Conservation (phyloP, 2,113 vertebrate species). For the Colaptes auratus region DNA sequence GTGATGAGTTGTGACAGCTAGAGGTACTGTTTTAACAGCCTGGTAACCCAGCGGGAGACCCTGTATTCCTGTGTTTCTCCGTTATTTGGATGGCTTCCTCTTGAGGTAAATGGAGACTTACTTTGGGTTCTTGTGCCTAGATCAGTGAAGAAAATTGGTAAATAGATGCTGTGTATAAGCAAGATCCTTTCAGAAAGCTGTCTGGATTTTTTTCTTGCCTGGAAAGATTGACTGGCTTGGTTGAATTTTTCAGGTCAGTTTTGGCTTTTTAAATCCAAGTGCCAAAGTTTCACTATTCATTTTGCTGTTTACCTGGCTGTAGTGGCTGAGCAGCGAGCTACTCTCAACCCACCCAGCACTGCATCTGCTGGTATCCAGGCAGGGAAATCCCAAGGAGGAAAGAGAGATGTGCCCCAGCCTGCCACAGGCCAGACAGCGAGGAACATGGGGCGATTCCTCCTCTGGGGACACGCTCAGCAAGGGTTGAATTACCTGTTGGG, state of each 20-base stretch:
- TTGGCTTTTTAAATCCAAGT: not conserved
- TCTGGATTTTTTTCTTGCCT: not conserved
- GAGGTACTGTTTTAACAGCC: not conserved
- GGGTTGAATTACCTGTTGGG: not conserved
- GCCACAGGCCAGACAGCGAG: not conserved
- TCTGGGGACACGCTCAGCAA: not conserved
- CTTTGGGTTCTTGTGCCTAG: accelerated
- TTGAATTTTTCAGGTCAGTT: not conserved
- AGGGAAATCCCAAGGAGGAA: not conserved
- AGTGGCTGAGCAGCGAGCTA: not conserved
- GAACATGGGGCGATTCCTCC: not conserved
- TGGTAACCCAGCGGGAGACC: not conserved
- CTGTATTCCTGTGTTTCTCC: not conserved
- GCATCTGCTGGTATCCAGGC: accelerated
- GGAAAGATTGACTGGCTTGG: not conserved
- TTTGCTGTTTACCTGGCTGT: not conserved
- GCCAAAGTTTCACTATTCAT: no score
- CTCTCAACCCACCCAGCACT: accelerated
- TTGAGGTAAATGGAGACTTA: not conserved
- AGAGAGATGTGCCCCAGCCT: accelerated
- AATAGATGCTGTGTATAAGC: not conserved
- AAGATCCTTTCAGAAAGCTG: not conserved
- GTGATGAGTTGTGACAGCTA: slow-evolving; percentile 41
- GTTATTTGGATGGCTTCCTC: not conserved
- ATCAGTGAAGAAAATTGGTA: not conserved